Percentiles rank a stretch among this genome's conserved stretches.
These are phyloP conservation scores for Heliconius nattereri DNA, from an alignment of 1,140 invertebrate species.

Conservation along the genomic window DNA sequence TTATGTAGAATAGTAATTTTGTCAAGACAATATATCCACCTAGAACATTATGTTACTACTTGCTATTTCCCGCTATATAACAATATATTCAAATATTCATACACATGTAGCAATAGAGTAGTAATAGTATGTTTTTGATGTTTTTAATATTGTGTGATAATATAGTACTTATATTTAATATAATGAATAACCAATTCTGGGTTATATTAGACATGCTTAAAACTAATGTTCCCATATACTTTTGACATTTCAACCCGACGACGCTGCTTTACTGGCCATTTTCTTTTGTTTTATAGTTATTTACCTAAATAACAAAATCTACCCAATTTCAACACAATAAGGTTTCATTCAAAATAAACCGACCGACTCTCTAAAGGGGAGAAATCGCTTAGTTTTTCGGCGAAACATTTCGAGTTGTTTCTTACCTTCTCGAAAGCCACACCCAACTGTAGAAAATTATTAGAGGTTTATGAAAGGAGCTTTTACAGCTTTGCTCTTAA, in stretches of 20 bases:
- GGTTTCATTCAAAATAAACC: constrained; percentile 44
- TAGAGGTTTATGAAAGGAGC: constrained; percentile 2
- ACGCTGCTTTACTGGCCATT: constrained; percentile 37
- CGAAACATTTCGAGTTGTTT: constrained; percentile 39
- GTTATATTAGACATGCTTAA: too few species aligned
- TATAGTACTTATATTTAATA: too few species aligned
- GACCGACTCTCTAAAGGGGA: constrained; percentile 40
- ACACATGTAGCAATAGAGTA: too few species aligned
- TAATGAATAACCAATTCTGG: too few species aligned
- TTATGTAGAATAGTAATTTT: too few species aligned
- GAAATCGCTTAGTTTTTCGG: constrained; percentile 42
- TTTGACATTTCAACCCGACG: background rate
- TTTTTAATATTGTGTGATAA: too few species aligned
- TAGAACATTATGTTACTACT: too few species aligned
- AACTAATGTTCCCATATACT: background rate
- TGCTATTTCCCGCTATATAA: too few species aligned
- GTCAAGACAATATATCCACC: too few species aligned
- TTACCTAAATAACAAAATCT: constrained; percentile 43
- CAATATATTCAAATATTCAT: too few species aligned
- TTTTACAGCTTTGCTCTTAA: background rate
- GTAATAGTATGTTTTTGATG: too few species aligned
- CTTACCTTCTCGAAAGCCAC: constrained; percentile 34
- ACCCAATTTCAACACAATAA: constrained; percentile 45
- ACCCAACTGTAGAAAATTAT: constrained; percentile 25
- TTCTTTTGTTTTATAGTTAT: constrained; percentile 22